Evolutionary conservation across 2,888 invertebrate genomes (phyloP), one percentile per base, ranked within the genome.

Genomic region (Papilio demoleus): DNA sequence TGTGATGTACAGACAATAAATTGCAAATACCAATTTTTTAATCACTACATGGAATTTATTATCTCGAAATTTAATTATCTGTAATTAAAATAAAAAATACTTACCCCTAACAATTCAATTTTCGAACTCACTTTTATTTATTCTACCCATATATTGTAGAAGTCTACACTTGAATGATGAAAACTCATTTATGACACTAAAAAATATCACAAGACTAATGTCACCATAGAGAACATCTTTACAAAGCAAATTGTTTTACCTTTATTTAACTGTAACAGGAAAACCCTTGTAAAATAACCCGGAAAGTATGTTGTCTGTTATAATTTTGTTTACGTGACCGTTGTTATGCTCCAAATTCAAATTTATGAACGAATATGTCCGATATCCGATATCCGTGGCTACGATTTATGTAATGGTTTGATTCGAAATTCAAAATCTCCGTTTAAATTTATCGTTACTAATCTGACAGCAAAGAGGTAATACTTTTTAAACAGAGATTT

Each of bases 231-330:
- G 22, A 14, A 24, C 14, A 19, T 60, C 6, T 60, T 24, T 4
- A 40, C 59, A 14, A 11, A 24, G 24, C 40, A 34, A 47, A 56
- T 42, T 56, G 65, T 65, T 65, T 56, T 56, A 56, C 53, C 53
- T 64, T 53, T 58, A 65, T 40, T 56, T 50, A 31, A 65, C 56
- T 42, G 6, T 53, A 60, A 38, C 40, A 65, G 65, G 65, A 65
- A 64, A 65, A 65, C 40, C n/a, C 64, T 27, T 27, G 53, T 27
- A 27, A 53, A 53, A 27, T 53, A 0, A 27, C 27, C n/a, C 12
- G 50, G 24, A 50, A 24, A 6, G 24, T 31, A 6, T 31, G 6
- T 19, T 50, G 24, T 50, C 24, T 24, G 50, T 24, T 6, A 24
- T 14, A 50, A 4, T 14, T 14, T 53, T 31, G 31, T 11, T 31